These are phyloP conservation scores for Cheiracanthium punctorium DNA, from an alignment of 2,888 invertebrate species.

Conservation along the genomic window DNA sequence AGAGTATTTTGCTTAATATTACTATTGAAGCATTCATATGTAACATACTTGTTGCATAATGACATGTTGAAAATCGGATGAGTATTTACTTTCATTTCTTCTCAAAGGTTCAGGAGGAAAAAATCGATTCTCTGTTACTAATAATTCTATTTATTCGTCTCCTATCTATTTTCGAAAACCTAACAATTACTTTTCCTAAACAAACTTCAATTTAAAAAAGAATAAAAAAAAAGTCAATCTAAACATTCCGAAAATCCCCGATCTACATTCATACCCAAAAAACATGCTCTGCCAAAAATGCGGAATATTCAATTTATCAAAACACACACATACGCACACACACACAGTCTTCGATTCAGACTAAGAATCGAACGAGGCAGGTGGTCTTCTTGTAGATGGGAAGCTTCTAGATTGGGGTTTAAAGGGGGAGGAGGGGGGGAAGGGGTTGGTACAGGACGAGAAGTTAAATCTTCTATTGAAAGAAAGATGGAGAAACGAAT, in stretches of 20 bases:
- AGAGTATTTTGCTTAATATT: too few relatives aligned
- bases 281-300: conserved; percentile 18
- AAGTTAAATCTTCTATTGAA: conserved; percentile 55
- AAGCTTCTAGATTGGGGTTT: not conserved
- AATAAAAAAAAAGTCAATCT: not conserved
- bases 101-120: too few relatives aligned
- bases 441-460: too few relatives aligned
- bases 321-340: not conserved
- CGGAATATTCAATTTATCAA: conserved; percentile 51
- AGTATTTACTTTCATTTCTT: too few relatives aligned
- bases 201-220: too few relatives aligned
- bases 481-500: conserved; percentile 57
- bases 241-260: not conserved
- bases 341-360: not conserved
- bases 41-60: too few relatives aligned
- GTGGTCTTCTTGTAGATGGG: conserved; percentile 19
- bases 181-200: too few relatives aligned
- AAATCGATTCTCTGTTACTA: too few relatives aligned
- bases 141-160: too few relatives aligned
- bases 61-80: too few relatives aligned
- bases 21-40: too few relatives aligned
- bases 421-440: conserved; percentile 12
- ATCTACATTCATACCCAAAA: not conserved
- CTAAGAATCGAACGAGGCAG: conserved; percentile 35
- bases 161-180: too few relatives aligned